These are phyloP conservation scores for Laspeyria flexula DNA, from an alignment of 2,888 invertebrate species.

Conservation along the genomic window DNA sequence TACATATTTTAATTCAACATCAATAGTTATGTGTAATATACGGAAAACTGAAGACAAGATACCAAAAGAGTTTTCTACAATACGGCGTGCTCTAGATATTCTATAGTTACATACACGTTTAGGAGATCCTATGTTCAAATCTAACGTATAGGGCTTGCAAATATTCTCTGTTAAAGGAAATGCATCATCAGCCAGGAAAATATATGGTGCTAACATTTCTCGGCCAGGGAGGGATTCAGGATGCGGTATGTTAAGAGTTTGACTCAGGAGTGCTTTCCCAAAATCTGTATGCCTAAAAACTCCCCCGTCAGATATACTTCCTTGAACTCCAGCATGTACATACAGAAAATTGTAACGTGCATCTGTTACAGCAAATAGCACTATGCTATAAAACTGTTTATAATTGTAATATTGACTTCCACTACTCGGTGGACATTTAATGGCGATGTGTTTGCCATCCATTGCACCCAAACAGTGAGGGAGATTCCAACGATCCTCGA, in stretches of 20 bases:
- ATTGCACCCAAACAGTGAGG: conserved; percentile 3
- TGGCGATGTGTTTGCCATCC: not conserved
- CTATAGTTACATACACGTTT: conserved; percentile 9
- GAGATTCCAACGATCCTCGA: conserved; percentile 4
- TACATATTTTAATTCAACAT: conserved; percentile 8
- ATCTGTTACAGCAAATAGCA: conserved; percentile 16
- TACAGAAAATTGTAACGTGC: conserved; percentile 16
- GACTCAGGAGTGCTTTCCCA: conserved; percentile 1
- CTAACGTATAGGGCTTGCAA: conserved; percentile 14
- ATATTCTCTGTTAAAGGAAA: conserved; percentile 16
- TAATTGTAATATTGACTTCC: conserved; percentile 21
- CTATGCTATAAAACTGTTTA: conserved; percentile 17
- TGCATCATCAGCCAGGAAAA: conserved; percentile 10
- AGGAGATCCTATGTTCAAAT: conserved; percentile 14
- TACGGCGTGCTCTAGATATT: conserved; percentile 3
- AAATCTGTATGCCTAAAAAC: conserved; percentile 16
- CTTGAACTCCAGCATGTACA: conserved; percentile 17
- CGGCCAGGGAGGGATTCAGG: conserved; percentile 1
- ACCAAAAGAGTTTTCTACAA: conserved; percentile 7
- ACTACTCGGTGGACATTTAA: conserved; percentile 1
- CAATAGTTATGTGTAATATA: conserved; percentile 13
- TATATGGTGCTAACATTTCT: conserved; percentile 1
- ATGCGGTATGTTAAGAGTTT: conserved; percentile 3
- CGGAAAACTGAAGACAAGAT: conserved; percentile 8
- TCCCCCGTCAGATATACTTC: conserved; percentile 8